Evolutionary conservation across 2,888 invertebrate genomes (phyloP).

Genomic region (Digitonthophagus gazella): DNA sequence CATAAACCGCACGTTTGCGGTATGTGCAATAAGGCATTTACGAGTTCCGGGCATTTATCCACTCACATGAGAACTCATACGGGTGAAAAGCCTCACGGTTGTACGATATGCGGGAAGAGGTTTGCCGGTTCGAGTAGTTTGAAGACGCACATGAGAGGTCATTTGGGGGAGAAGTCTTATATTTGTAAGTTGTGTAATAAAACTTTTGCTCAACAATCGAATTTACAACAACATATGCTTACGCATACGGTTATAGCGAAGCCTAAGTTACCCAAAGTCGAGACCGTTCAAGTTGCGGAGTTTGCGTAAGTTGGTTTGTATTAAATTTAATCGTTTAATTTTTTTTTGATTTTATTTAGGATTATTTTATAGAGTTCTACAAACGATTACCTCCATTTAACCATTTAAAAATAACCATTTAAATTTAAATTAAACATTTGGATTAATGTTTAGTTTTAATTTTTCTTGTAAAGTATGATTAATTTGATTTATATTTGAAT

Average conservation of each 20-base stretch:
- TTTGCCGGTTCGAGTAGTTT: slow-evolving; percentile 48
- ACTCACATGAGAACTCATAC: slow-evolving; percentile 51
- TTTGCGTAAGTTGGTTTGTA: slow-evolving; percentile 43
- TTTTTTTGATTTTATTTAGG: too few relatives aligned
- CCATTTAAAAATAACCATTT: too few relatives aligned
- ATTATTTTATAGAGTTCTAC: slow-evolving; percentile 21
- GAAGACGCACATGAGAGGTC: slow-evolving; percentile 46
- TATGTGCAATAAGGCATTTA: slow-evolving; percentile 48
- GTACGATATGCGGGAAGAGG: slow-evolving; percentile 48
- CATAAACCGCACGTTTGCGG: slow-evolving; percentile 49
- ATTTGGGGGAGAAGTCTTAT: slow-evolving; percentile 44
- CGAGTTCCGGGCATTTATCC: slow-evolving; percentile 48
- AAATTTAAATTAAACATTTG: too few relatives aligned
- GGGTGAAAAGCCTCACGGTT: slow-evolving; percentile 48
- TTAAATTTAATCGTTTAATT: too few relatives aligned
- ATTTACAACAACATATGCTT: slow-evolving; percentile 42
- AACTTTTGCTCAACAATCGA: slow-evolving; percentile 41
- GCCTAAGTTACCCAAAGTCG: slow-evolving; percentile 39
- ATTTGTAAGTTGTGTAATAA: slow-evolving; percentile 48
- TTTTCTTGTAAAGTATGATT: too few relatives aligned
- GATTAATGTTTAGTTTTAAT: too few relatives aligned
- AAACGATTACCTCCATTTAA: slow-evolving; percentile 23
- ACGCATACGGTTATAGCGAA: slow-evolving; percentile 35
- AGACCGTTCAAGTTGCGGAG: slow-evolving; percentile 47
- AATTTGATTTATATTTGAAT: too few relatives aligned